Base-by-base conservation (phyloP, 2,888 invertebrate species). In the Eupithecia subfuscata region DNA sequence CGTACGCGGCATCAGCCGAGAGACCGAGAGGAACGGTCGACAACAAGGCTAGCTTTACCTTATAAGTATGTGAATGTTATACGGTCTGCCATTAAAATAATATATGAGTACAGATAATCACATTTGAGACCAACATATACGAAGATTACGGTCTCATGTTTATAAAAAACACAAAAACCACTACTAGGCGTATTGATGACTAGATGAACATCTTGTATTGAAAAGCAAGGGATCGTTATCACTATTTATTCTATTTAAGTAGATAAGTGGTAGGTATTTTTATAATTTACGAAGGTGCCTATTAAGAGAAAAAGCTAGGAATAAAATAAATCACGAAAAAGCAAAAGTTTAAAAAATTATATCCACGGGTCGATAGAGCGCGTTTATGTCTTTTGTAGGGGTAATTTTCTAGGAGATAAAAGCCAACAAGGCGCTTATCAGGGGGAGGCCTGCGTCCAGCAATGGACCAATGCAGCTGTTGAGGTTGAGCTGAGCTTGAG, bases 31-130 rank as follows among this genome's bases (percentile, higher is more conserved):
- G 84, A 85, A 85, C 87, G 84, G 85, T 89, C 86, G 86, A 90
- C 92, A 90, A 91, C 92, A 92, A 93, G 93, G 92, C 92, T 94
- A 92, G 90, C 91, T 91, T 90, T 89, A 87, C 94, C 92, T 88
- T 92, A 91, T 93, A 93, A 87, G 92, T 91, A 90, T 91, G 92
- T 89, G 91, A 92, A 92, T 91, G 92, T 92, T 93, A 91, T 90
- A 91, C 89, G 88, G 89, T 87, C 90, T 85, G 89, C 90, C 87
- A 92, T 92, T 92, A 92, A 92, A 90, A 91, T 93, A 92, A 92
- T 91, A 90, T 90, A 91, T 88, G 90, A 89, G 85, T 89, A 88
- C 85, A 87, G 89, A 89, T 90, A 89, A 89, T 89, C 85, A 87
- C 87, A 89, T 85, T 89, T 88, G 85, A 88, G 85, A 84, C 83